Base-by-base conservation (phyloP, 2,888 invertebrate genomes). In the Oligia fasciuncula region DNA sequence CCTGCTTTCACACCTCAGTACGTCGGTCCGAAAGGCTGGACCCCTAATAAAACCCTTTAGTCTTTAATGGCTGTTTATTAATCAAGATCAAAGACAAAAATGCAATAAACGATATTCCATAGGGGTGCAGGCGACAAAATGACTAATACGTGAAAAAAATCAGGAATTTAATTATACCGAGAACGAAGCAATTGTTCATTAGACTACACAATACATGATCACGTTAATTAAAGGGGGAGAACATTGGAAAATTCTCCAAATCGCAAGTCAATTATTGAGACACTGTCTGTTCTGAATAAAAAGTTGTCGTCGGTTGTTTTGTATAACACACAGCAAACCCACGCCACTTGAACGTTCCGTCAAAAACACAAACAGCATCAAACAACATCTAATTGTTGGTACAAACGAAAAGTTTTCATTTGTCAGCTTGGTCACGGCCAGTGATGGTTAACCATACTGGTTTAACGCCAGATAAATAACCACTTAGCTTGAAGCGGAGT, bases 401-500 rank as follows among this genome's bases (percentile, higher is more conserved):
- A 57, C 74, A 80, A 81, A 80, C 78, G 49, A 51, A 65, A 13
- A 69, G 54, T 77, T 74, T 81, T 72, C 68, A 75, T 75, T 78
- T 67, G 85, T 81, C 80, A 87, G 82, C 57, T 8, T 63, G 68
- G 75, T 63, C 65, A 65, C 57, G 80, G 49, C 73, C 65, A 66
- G 17, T 51, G n/a, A 19, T 72, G 62, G 76, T 77, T 77, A 83
- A 84, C 79, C 74, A 84, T 85, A 87, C 92, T 85, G 88, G 91
- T 89, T 91, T 86, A 88, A 84, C 90, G 87, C 89, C 90, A 88
- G 88, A 90, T 91, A 91, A 93, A 89, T 88, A 90, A 90, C 87
- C 85, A 87, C 88, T 90, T 90, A 91, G 76, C 80, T 85, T 84
- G 80, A 86, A 88, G 78, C 85, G 85, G 83, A 85, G 80, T 85